These are phyloP conservation scores for Neelides folsomi DNA, from an alignment of 2,888 invertebrate genomes.

Conservation along the genomic window DNA sequence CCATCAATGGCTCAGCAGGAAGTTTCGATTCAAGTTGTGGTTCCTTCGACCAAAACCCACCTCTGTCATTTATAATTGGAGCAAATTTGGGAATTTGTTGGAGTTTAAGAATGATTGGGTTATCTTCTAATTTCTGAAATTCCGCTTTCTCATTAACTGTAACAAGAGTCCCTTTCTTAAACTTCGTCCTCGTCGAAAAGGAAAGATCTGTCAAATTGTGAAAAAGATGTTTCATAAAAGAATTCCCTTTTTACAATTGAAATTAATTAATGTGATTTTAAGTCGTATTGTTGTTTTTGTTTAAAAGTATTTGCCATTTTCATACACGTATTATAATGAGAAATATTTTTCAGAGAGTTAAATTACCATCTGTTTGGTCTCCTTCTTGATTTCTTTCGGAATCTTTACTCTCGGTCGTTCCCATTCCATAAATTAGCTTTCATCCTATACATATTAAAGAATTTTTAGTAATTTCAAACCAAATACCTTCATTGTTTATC, in stretches of 20 bases:
- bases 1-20: slow-evolving; percentile 11
- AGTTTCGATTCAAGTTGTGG: slow-evolving; percentile 5
- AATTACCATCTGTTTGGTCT: no score
- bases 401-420: no score
- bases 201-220: background rate
- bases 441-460: no score
- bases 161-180: background rate
- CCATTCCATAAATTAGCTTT: no score
- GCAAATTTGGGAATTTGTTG: slow-evolving; percentile 15
- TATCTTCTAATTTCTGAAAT: background rate
- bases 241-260: background rate
- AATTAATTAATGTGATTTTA: no score
- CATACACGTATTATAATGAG: no score
- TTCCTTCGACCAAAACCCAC: slow-evolving; percentile 11
- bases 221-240: no score
- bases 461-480: background rate
- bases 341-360: no score
- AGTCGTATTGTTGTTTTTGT: no score
- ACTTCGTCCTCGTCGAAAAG: background rate
- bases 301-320: no score
- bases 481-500: background rate
- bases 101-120: background rate
- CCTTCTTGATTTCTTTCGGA: no score
- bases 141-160: background rate
- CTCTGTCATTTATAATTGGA: slow-evolving; percentile 22